Conservation (phyloP, 2,888 invertebrate species). For the Willowsia nigromaculata region DNA sequence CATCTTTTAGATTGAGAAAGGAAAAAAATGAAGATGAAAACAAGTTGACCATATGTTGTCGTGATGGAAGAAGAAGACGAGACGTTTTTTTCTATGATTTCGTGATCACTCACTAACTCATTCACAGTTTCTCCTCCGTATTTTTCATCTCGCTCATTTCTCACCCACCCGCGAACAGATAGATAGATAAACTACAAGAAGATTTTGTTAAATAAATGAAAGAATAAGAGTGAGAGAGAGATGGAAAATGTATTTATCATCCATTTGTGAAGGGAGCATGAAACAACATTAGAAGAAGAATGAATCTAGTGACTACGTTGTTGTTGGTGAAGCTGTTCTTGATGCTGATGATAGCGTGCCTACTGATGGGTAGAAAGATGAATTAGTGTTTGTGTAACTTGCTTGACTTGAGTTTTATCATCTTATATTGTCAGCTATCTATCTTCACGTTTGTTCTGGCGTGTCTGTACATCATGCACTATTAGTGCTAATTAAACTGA, state of each 20-base stretch:
- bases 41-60: conserved; percentile 78
- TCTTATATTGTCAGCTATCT: neutral
- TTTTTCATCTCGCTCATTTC: conserved; percentile 59
- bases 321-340: neutral
- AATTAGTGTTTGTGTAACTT: conserved; percentile 41
- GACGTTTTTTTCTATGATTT: conserved; percentile 76
- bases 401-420: conserved; percentile 52
- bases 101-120: conserved; percentile 78
- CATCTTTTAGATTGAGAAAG: neutral
- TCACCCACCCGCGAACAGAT: conserved; percentile 43
- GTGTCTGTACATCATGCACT: conserved; percentile 3
- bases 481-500: conserved; percentile 54
- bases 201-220: neutral
- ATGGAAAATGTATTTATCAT: conserved; percentile 50
- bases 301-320: conserved; percentile 1
- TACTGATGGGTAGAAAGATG: conserved; percentile 51
- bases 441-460: neutral
- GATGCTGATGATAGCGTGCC: neutral
- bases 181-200: neutral
- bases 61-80: conserved; percentile 75
- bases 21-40: conserved; percentile 61
- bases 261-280: conserved; percentile 51
- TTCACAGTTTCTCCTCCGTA: conserved; percentile 7
- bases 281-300: neutral
- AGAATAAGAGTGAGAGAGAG: neutral